A percentile compares a stretch with the other conserved stretches of the same genome.
Evolutionary conservation across 1,140 invertebrate genomes (phyloP).

Genomic region (Drosophila lini): DNA sequence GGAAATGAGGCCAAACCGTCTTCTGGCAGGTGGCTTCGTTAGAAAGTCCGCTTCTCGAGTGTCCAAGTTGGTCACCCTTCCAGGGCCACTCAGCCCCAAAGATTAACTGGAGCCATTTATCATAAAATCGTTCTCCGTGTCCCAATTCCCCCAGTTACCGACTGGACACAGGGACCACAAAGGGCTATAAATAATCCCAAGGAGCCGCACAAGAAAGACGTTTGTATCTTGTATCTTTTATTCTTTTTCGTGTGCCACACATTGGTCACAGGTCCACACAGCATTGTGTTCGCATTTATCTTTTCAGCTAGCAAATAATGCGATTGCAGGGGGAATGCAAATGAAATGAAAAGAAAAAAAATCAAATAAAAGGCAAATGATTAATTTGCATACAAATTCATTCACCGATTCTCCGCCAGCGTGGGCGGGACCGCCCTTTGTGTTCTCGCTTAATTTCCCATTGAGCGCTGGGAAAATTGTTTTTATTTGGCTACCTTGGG

Average conservation of each 20-base stretch:
- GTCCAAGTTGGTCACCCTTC: slow-evolving; percentile 7
- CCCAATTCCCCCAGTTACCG: slow-evolving; percentile 10
- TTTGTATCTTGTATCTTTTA: slow-evolving; percentile 33
- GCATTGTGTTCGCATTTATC: slow-evolving; percentile 3
- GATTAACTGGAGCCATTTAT: slow-evolving; percentile 71
- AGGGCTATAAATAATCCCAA: slow-evolving; percentile 65
- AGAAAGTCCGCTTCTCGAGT: background rate
- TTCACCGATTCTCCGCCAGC: slow-evolving; percentile 11
- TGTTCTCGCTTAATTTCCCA: slow-evolving; percentile 33
- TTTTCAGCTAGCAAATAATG: slow-evolving; percentile 13
- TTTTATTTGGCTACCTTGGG: slow-evolving; percentile 23
- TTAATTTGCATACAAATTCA: slow-evolving; percentile 45
- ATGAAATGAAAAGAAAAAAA: slow-evolving; percentile 22
- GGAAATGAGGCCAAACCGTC: background rate
- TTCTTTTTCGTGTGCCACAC: slow-evolving; percentile 29
- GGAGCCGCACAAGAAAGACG: slow-evolving; percentile 49
- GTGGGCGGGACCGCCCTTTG: slow-evolving; percentile 2
- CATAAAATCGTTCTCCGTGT: slow-evolving; percentile 64
- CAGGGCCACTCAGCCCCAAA: slow-evolving; percentile 13
- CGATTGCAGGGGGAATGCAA: slow-evolving; percentile 27
- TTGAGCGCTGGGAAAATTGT: slow-evolving; percentile 9
- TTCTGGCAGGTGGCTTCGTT: slow-evolving; percentile 4
- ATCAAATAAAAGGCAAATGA: slow-evolving; percentile 32
- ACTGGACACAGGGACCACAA: slow-evolving; percentile 33
- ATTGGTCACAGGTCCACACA: slow-evolving; percentile 24